Conservation (phyloP, 2,797 vertebrate genomes). For the Poecilia wingei region DNA sequence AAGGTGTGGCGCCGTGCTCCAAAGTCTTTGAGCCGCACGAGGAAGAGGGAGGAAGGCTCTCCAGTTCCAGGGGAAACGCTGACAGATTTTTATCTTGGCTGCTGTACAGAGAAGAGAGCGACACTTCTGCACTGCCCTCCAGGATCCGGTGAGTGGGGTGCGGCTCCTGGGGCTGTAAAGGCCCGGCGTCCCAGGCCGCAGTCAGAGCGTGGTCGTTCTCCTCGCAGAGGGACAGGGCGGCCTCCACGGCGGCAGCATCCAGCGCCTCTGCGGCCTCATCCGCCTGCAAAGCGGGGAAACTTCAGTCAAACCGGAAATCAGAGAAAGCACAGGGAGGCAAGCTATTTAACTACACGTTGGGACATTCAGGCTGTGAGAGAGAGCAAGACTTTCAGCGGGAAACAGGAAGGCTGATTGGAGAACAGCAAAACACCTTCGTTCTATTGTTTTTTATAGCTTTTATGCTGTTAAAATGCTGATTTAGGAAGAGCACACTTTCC, state of each 20-base stretch:
- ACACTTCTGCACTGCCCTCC: conserved; percentile 56
- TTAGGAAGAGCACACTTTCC: not conserved
- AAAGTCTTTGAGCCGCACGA: conserved; percentile 50
- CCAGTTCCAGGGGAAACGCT: conserved; percentile 50
- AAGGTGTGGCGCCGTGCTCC: conserved; percentile 47
- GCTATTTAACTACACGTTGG: not conserved
- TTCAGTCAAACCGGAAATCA: not conserved
- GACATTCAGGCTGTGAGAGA: not conserved
- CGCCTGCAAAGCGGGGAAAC: conserved; percentile 76
- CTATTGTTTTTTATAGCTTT: not conserved
- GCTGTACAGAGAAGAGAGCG: conserved; percentile 55
- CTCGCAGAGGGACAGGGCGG: conserved; percentile 93
- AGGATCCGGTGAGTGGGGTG: conserved; percentile 58
- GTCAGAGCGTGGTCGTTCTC: conserved; percentile 89
- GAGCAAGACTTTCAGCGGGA: not conserved
- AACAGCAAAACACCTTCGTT: not conserved
- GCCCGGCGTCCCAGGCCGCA: conserved; percentile 86
- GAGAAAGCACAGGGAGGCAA: not conserved
- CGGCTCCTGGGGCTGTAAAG: conserved; percentile 83
- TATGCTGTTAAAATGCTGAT: not conserved
- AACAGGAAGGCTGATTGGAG: not conserved
- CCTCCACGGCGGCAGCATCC: conserved; percentile 94
- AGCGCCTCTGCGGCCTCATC: conserved; percentile 91
- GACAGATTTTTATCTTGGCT: conserved; percentile 54
- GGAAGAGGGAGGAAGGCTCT: conserved; percentile 52